Base-by-base conservation (phyloP, 2,888 invertebrate genomes). In the Drosophila acutilabella region DNA sequence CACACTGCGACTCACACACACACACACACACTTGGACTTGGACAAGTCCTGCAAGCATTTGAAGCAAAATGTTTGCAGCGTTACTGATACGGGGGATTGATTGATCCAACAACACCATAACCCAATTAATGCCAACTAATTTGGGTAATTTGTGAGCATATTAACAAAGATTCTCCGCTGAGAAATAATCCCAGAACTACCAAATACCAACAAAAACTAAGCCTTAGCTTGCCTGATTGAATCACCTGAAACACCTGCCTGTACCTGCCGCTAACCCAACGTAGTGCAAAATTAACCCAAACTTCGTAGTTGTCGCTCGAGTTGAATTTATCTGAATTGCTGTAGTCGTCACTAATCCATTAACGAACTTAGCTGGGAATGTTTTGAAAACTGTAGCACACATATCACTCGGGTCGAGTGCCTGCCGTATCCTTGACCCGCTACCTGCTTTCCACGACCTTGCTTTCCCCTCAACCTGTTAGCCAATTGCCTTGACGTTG, bases 271-370 rank as follows among this genome's bases (percentile, higher is more conserved):
- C 64, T 78, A 80, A 78, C 78, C 33, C 42, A 42, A 42, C 44
- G 66, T 81, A 81, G 74, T 64, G 79, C 74, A 30, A 30, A 30
- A 81, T 78, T 80, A 80, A 78, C 81, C 61, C 47, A 2, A 16
- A 6, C 26, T 18, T 13, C 5, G 30, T 30, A 20, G 42, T 30
- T 47, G 18, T 8, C 30, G 36, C 41, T 26, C 10, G 45, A 30
- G 11, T 18, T 40, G 38, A 18, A 18, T n/a, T 20, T 18, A 23
- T 57, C 47, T n/a, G 59, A 50, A 53, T 50, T 50, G 57, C 45
- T 14, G 70, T 70, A 74, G 70, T 70, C 78, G 78, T 80, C 71
- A 83, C 81, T 81, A 83, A 81, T 75, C 62, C 64, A 80, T 59
- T 74, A 74, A 74, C 67, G 54, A 57, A 62, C 45, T 40, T 38